phyloP scores from a whole-genome alignment of 2,113 vertebrate species.

The Patagioenas fasciata region DNA sequence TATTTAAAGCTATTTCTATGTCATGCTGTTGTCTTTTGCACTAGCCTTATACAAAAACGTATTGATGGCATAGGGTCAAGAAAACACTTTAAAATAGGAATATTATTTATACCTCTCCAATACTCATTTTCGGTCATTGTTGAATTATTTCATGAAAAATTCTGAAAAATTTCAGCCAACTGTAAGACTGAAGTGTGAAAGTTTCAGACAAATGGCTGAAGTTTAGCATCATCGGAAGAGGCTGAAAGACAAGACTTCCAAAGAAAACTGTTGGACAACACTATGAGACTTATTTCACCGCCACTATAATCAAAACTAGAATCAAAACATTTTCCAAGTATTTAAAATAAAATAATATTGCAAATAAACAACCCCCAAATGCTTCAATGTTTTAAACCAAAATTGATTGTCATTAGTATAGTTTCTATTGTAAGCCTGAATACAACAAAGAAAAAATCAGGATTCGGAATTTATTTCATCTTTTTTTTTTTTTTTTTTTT shows the following conservation, averaged over 20 bases:
- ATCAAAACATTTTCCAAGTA: not conserved
- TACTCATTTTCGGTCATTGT: not conserved
- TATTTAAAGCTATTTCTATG: not conserved
- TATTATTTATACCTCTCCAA: not conserved
- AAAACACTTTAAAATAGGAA: not conserved
- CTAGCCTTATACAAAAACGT: not conserved
- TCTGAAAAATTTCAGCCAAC: not conserved
- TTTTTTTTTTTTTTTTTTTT: not conserved
- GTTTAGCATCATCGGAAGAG: not conserved
- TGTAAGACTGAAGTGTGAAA: not conserved
- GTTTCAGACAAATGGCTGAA: not conserved
- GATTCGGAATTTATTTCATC: not conserved
- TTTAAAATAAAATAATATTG: not conserved
- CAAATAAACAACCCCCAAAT: not conserved
- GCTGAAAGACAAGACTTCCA: not conserved
- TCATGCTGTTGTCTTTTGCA: not conserved
- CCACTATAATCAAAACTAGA: not conserved
- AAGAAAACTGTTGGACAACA: not conserved
- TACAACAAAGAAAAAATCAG: not conserved
- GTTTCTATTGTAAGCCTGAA: not conserved
- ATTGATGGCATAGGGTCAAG: not conserved
- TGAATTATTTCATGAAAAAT: not conserved
- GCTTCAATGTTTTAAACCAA: not conserved
- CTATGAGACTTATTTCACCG: not conserved
- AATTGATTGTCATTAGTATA: not conserved